Evolutionary conservation across 2,113 vertebrate species (phyloP).

Genomic region (Gobio gobio): DNA sequence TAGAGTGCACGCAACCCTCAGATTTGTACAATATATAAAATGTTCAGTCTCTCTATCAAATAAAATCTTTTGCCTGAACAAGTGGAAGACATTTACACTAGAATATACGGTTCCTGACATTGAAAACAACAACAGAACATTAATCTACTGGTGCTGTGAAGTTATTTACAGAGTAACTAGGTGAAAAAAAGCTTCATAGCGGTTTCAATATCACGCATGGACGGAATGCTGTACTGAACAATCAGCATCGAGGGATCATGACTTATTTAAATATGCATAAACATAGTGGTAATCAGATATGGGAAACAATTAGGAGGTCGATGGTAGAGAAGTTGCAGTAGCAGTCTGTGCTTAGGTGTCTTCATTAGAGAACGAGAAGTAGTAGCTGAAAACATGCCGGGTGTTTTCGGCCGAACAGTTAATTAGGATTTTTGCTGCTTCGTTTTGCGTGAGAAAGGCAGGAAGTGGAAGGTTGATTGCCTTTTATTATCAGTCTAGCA

Average conservation of each 20-base stretch:
- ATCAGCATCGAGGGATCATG: not conserved
- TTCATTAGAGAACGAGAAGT: slow-evolving; percentile 66
- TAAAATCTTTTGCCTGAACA: not conserved
- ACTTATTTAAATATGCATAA: slow-evolving; percentile 2
- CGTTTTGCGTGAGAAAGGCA: slow-evolving; percentile 68
- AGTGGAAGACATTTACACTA: not conserved
- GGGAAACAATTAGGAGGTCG: slow-evolving; percentile 23
- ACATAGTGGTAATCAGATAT: not conserved
- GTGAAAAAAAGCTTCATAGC: not conserved
- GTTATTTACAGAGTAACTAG: not conserved
- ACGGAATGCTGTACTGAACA: not conserved
- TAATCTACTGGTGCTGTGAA: not conserved
- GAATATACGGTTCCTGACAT: not conserved
- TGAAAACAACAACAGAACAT: not conserved
- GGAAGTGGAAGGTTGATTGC: slow-evolving; percentile 78
- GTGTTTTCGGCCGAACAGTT: slow-evolving; percentile 67
- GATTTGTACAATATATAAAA: not conserved
- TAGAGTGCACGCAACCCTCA: not conserved
- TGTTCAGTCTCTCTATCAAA: not conserved
- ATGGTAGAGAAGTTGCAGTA: slow-evolving; percentile 1
- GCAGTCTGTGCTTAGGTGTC: slow-evolving; percentile 53
- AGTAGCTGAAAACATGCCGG: slow-evolving; percentile 33
- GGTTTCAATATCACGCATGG: not conserved
- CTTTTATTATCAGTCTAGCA: slow-evolving; percentile 76
- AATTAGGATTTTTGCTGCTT: slow-evolving; percentile 80